Evolutionary conservation across 2,113 vertebrate genomes (phyloP).

Genomic region (Numenius arquata): DNA sequence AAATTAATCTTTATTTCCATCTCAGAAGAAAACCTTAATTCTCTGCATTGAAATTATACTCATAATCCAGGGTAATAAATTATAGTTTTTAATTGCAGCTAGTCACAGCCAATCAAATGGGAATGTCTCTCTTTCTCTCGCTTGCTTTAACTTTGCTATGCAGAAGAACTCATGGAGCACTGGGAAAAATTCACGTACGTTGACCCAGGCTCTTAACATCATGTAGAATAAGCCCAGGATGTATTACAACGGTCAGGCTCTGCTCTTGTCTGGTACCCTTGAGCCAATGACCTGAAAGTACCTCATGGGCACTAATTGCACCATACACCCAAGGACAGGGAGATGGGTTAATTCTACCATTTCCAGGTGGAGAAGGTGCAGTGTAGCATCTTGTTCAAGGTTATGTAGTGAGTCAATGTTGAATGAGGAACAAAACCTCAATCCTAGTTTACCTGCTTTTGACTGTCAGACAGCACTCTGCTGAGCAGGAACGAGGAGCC

Average conservation of each 20-base stretch:
- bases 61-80: conserved; percentile 77
- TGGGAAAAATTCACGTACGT: not conserved
- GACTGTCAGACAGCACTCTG: not conserved
- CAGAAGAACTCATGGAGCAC: conserved; percentile 6
- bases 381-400: not conserved
- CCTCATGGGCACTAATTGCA: not conserved
- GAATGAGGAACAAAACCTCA: not conserved
- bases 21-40: conserved; percentile 83
- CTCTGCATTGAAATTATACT: conserved; percentile 79
- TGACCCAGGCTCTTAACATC: not conserved
- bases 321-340: not conserved
- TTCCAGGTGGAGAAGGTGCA: not conserved
- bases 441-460: not conserved
- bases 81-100: conserved; percentile 75
- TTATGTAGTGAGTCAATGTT: not conserved
- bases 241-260: not conserved
- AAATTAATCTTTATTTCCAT: conserved; percentile 87
- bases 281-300: not conserved
- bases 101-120: conserved; percentile 66
- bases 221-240: not conserved
- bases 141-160: conserved; percentile 54
- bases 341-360: not conserved
- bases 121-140: conserved; percentile 43
- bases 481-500: not conserved
- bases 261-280: not conserved